Evolutionary conservation across 2,113 vertebrate genomes (phyloP).

Genomic region (Paraplagusia blochii): DNA sequence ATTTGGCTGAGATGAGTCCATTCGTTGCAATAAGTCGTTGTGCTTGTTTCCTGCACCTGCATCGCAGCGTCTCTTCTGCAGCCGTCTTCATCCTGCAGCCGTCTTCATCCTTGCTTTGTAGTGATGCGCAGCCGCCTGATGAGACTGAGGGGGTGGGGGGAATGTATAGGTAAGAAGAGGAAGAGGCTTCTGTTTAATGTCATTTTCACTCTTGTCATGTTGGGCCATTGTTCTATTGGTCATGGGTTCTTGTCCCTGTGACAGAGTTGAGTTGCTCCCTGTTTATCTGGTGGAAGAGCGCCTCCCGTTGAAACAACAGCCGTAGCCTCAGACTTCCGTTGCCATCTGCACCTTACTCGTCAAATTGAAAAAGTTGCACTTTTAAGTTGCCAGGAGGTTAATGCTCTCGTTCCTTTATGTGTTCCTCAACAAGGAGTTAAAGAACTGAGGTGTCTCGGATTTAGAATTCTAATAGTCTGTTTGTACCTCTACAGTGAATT

Average conservation of each 20-base stretch:
- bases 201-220: conserved; percentile 14
- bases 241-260: conserved; percentile 32
- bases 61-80: conserved; percentile 22
- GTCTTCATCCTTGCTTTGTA: conserved; percentile 12
- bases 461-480: not conserved
- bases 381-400: conserved; percentile 53
- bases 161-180: conserved; percentile 30
- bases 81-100: conserved; percentile 7
- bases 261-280: conserved; percentile 14
- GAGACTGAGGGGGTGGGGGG: not conserved
- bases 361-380: conserved; percentile 73
- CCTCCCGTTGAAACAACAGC: conserved; percentile 29
- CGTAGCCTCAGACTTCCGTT: conserved; percentile 50
- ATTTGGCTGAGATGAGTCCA: conserved; percentile 7
- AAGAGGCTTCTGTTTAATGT: conserved; percentile 12
- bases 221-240: conserved; percentile 14
- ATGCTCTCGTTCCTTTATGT: conserved; percentile 61
- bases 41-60: conserved; percentile 20
- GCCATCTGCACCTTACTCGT: conserved; percentile 77
- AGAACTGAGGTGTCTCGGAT: too few relatives aligned
- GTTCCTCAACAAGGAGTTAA: conserved; percentile 44
- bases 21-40: conserved; percentile 16
- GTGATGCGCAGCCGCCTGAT: not conserved
- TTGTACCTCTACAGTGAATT: conserved; percentile 3
- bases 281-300: conserved; percentile 8